Evolutionary conservation across 2,797 vertebrate species (phyloP).

Genomic region (Arctocebus calabarensis): DNA sequence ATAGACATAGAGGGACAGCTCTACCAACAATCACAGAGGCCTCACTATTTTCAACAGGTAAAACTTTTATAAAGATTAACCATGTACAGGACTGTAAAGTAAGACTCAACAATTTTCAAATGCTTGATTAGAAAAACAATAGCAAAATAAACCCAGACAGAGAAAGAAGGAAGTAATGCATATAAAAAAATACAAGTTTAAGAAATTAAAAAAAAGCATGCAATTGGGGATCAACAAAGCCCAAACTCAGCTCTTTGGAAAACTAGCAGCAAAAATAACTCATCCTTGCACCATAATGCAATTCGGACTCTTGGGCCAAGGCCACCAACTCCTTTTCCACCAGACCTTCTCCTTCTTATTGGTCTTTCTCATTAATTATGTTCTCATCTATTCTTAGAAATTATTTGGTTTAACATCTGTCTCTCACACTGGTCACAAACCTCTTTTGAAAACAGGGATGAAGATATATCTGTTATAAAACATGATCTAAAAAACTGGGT

Average conservation of each 20-base stretch:
- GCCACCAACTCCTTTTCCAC: not conserved
- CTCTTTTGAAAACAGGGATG: not conserved
- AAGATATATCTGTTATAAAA: not conserved
- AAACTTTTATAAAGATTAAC: not conserved
- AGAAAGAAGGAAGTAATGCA: not conserved
- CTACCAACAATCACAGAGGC: not conserved
- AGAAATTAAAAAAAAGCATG: not conserved
- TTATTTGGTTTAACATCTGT: not conserved
- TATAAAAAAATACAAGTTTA: not conserved
- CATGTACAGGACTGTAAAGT: not conserved
- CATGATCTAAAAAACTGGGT: not conserved
- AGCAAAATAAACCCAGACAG: not conserved
- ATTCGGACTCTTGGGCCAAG: not conserved
- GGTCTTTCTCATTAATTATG: not conserved
- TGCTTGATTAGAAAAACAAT: not conserved
- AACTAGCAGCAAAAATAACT: not conserved
- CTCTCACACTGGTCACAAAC: not conserved
- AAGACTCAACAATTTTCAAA: not conserved
- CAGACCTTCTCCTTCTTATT: not conserved
- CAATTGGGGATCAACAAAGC: not conserved
- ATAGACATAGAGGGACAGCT: not conserved
- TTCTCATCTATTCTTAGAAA: not conserved
- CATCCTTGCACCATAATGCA: not conserved
- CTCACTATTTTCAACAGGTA: slow-evolving; percentile 13
- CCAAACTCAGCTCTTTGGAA: not conserved